A percentile compares a stretch with the other conserved stretches of the same genome.
Evolutionary conservation across 2,797 vertebrate species (phyloP).

Genomic region (Tragopan temminckii): DNA sequence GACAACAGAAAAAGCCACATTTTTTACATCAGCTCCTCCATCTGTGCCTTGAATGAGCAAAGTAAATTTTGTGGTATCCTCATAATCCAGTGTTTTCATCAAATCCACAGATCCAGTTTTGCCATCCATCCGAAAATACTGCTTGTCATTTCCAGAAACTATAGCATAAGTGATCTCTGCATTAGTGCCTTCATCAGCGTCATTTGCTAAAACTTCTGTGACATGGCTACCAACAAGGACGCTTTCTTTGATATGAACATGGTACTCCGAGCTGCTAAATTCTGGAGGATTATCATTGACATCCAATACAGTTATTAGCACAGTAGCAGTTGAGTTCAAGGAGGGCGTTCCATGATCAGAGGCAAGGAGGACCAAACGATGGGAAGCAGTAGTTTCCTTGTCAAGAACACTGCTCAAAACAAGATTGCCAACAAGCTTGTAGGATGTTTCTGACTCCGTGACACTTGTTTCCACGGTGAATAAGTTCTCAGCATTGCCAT

Average conservation of each 20-base stretch:
- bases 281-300: conserved; percentile 90
- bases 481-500: conserved; percentile 84
- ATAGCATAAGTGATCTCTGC: conserved; percentile 87
- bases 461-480: conserved; percentile 87
- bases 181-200: conserved; percentile 85
- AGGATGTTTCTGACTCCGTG: conserved; percentile 75
- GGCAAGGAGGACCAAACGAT: conserved; percentile 86
- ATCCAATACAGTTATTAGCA: conserved; percentile 89
- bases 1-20: conserved; percentile 86
- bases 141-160: conserved; percentile 88
- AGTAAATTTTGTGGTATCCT: conserved; percentile 85
- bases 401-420: conserved; percentile 87
- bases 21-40: conserved; percentile 73
- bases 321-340: conserved; percentile 83
- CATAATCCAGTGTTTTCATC: conserved; percentile 87
- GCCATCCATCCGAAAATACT: conserved; percentile 84
- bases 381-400: conserved; percentile 83
- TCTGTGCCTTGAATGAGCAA: conserved; percentile 89
- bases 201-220: conserved; percentile 85
- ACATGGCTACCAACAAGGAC: conserved; percentile 81
- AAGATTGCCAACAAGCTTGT: conserved; percentile 82
- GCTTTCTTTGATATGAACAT: conserved; percentile 86
- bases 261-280: conserved; percentile 86
- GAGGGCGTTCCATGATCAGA: conserved; percentile 86
- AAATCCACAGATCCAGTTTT: conserved; percentile 87